Conservation (phyloP, 2,113 vertebrate genomes). For the Circaetus gallicus region DNA sequence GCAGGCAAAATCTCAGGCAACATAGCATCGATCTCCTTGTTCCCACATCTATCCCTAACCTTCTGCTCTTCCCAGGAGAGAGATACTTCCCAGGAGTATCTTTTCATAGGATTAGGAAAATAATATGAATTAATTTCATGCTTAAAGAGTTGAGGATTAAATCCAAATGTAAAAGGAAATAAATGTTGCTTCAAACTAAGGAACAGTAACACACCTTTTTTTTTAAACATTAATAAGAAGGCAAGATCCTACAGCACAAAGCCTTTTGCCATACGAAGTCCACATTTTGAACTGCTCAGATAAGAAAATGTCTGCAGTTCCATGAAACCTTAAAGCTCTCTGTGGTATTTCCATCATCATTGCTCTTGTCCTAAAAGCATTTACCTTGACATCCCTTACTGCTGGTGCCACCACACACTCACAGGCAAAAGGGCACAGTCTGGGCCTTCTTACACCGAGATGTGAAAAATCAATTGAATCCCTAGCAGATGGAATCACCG, state of each 20-base stretch:
- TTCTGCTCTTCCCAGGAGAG: background rate
- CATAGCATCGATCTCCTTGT: background rate
- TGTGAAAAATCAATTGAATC: slow-evolving; percentile 46
- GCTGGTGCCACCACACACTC: background rate
- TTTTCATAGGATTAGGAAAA: background rate
- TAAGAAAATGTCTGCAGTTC: background rate
- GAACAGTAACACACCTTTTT: background rate
- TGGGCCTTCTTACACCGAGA: background rate
- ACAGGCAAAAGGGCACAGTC: slow-evolving; percentile 6
- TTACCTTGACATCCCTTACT: slow-evolving; percentile 18
- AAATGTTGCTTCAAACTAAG: background rate
- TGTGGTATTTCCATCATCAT: background rate
- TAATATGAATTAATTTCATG: background rate
- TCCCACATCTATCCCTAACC: background rate
- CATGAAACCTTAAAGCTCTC: background rate
- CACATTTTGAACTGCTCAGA: background rate
- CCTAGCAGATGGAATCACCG: slow-evolving; percentile 17
- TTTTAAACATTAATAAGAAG: background rate
- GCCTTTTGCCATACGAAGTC: background rate
- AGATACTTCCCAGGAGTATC: background rate
- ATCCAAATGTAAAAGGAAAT: background rate
- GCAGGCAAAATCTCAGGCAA: background rate
- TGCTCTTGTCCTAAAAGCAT: slow-evolving; percentile 40
- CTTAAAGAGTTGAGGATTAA: background rate
- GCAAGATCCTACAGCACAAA: background rate